Evolutionary conservation across 2,797 vertebrate genomes (phyloP).

Genomic region (Microctenopoma steveboyesi): DNA sequence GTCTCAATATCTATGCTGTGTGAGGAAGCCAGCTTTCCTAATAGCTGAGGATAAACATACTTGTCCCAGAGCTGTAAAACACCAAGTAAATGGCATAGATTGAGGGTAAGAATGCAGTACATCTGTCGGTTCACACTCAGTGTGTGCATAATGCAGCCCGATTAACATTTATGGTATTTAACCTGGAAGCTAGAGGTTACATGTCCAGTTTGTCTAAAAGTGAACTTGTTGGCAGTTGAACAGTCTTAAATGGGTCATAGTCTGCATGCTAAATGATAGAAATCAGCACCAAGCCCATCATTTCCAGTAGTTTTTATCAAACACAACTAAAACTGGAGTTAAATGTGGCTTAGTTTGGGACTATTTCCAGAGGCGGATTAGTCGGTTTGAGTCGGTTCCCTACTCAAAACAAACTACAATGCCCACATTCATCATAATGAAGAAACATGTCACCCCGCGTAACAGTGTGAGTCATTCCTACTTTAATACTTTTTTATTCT

Average conservation of each 20-base stretch:
- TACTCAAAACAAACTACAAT: too few species aligned
- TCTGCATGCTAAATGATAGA: not conserved
- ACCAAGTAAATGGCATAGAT: constrained; percentile 40
- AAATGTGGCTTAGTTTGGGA: too few species aligned
- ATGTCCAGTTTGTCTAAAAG: too few species aligned
- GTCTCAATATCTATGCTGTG: constrained; percentile 36
- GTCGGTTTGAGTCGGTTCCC: too few species aligned
- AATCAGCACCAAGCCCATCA: not conserved
- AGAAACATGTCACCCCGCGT: constrained; percentile 1
- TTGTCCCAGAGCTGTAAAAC: constrained; percentile 39
- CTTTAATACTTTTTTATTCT: not conserved
- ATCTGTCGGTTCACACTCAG: constrained; percentile 9
- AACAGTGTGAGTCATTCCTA: not conserved
- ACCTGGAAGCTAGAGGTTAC: not conserved
- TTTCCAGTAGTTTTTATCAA: too few species aligned
- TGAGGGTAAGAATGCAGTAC: constrained; percentile 38
- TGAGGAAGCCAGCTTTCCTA: constrained; percentile 44
- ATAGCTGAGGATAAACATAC: constrained; percentile 58
- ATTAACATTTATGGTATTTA: not conserved
- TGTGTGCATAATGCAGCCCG: not conserved
- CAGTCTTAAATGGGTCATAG: not conserved
- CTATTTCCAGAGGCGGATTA: constrained; percentile 1
- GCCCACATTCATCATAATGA: too few species aligned
- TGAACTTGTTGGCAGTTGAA: not conserved
- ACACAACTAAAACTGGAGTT: too few species aligned